phyloP scores from a whole-genome alignment of 2,888 invertebrate species.

The Patella caerulea region DNA sequence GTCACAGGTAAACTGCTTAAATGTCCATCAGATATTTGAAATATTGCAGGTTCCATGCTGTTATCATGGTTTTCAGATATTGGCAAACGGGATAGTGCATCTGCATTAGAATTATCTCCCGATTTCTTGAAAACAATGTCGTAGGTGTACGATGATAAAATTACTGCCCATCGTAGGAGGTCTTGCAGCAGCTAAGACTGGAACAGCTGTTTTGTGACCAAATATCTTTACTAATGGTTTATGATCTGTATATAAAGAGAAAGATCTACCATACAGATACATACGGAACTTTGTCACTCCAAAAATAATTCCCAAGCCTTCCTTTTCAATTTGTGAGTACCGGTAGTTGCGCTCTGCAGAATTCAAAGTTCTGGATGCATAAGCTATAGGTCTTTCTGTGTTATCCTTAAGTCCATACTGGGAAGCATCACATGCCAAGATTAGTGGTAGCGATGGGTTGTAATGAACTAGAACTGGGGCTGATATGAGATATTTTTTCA shows the following conservation, averaged over 20 bases:
- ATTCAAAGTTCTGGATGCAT: not conserved
- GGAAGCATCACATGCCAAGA: slow-evolving; percentile 24
- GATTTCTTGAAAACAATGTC: slow-evolving; percentile 11
- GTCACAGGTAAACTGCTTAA: slow-evolving; percentile 52
- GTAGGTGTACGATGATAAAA: slow-evolving; percentile 17
- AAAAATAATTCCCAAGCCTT: slow-evolving; percentile 55
- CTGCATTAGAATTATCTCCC: slow-evolving; percentile 9
- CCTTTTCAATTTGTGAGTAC: slow-evolving; percentile 68
- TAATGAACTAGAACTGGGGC: slow-evolving; percentile 20
- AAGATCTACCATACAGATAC: too few relatives aligned
- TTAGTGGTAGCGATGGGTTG: slow-evolving; percentile 10
- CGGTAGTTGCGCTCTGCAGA: slow-evolving; percentile 49
- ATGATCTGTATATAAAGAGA: too few relatives aligned
- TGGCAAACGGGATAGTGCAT: slow-evolving; percentile 16
- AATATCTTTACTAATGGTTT: too few relatives aligned
- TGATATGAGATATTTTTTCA: too few relatives aligned
- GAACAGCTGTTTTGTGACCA: too few relatives aligned
- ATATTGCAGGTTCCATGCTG: slow-evolving; percentile 18
- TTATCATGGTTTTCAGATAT: not conserved
- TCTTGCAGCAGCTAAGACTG: too few relatives aligned
- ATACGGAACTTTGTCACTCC: slow-evolving; percentile 17
- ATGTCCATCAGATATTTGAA: slow-evolving; percentile 33
- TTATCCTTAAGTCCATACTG: slow-evolving; percentile 17
- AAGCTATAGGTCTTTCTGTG: slow-evolving; percentile 21
- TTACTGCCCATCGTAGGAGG: slow-evolving; percentile 14